These are phyloP conservation scores for Polia nebulosa DNA, from an alignment of 2,888 invertebrate species.

Conservation along the genomic window DNA sequence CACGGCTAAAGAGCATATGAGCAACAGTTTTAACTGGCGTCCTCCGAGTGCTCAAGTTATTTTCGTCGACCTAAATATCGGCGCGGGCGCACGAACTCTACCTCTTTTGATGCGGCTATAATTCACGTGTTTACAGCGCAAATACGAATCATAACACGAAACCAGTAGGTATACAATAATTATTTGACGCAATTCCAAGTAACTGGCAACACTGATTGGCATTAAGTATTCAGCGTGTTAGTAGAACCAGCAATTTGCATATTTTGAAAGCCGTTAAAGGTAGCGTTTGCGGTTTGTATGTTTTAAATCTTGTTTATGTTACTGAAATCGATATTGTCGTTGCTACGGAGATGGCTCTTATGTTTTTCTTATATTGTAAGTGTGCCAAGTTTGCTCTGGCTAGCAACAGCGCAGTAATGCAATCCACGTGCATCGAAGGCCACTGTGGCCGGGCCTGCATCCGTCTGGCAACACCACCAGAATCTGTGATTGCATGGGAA, in stretches of 20 bases:
- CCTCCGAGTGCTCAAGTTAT: conserved; percentile 82
- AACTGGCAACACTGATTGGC: conserved; percentile 34
- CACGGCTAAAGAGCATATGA: conserved; percentile 56
- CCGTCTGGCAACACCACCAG: conserved; percentile 77
- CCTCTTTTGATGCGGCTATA: conserved; percentile 71
- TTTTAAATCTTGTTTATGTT: conserved; percentile 14
- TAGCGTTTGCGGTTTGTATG: conserved; percentile 11
- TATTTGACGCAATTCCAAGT: conserved; percentile 51
- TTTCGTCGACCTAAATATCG: conserved; percentile 89
- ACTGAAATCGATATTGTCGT: conserved; percentile 25
- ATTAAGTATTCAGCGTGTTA: conserved; percentile 36
- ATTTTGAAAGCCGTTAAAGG: conserved; percentile 32
- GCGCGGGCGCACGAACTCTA: conserved; percentile 76
- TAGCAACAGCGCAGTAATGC: conserved; percentile 77
- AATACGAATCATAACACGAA: conserved; percentile 58
- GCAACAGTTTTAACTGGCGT: conserved; percentile 73
- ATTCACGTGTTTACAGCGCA: conserved; percentile 71
- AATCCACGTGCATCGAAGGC: conserved; percentile 83
- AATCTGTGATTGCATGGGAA: conserved; percentile 78
- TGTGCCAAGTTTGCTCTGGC: conserved; percentile 61
- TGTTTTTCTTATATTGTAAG: conserved; percentile 30
- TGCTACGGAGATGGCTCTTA: conserved; percentile 23
- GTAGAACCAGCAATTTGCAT: conserved; percentile 45
- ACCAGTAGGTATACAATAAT: conserved; percentile 65
- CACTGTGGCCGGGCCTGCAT: conserved; percentile 75